A percentile compares a stretch with the other conserved stretches of the same genome.
These are phyloP conservation scores for Sula dactylatra DNA, from an alignment of 2,113 vertebrate species.

Conservation along the genomic window DNA sequence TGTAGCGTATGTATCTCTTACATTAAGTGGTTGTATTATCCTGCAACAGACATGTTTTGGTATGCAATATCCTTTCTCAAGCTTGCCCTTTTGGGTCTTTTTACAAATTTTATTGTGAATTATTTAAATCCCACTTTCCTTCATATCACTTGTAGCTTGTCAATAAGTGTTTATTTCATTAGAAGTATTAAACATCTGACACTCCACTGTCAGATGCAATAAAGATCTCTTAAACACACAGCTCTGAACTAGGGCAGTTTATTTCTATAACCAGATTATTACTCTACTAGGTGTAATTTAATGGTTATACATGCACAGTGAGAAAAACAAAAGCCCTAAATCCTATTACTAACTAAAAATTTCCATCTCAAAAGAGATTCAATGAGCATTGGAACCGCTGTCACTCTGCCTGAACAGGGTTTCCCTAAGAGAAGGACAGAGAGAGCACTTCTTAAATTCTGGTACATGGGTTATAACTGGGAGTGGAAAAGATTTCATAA, in stretches of 20 bases:
- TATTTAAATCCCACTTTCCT: not conserved
- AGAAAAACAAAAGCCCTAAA: not conserved
- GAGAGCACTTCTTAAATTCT: not conserved
- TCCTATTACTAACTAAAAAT: not conserved
- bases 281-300: not conserved
- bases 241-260: not conserved
- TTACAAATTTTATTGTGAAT: not conserved
- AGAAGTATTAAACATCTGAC: not conserved
- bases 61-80: not conserved
- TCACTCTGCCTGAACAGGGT: rapidly evolving
- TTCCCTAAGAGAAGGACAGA: not conserved
- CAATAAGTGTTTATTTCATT: not conserved
- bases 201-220: not conserved
- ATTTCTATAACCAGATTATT: not conserved
- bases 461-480: not conserved
- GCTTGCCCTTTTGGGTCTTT: rapidly evolving
- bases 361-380: not conserved
- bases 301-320: not conserved
- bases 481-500: not conserved
- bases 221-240: not conserved
- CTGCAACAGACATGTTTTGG: not conserved
- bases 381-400: not conserved
- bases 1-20: not conserved
- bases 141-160: not conserved
- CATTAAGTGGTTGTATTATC: not conserved